Evolutionary conservation across 2,113 vertebrate species (phyloP), one percentile per base, ranked within the genome.

Genomic region (Sturnira hondurensis): DNA sequence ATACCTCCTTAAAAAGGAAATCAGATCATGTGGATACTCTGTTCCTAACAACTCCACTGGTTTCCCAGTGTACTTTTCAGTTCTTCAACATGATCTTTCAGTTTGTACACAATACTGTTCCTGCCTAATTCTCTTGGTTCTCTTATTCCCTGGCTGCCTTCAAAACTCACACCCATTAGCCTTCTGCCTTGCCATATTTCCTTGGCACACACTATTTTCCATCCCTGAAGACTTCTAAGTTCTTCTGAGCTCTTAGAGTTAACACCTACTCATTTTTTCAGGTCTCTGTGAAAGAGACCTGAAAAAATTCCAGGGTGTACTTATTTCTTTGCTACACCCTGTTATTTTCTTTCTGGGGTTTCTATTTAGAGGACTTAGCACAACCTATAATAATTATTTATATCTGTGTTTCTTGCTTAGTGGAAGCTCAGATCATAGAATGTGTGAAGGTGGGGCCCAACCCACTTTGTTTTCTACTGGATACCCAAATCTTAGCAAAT

Each of bases 401-500:
- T 38, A 26, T 91, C 5, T 82, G 2, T 77, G 4, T 91, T 86
- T 94, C 43, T 76, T 84, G 9, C 20, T 67, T 93, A 86, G 63
- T 76, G 43, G 68, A 54, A 70, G 4, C 28, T 93, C 16, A 71
- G 31, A 73, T 68, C 14, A 41, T 33, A 83, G 74, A 7, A 19
- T 83, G 33, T 71, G 33, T 65, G 47, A 85, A 86, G 47, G 26
- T 19, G 89, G 43, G 38, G 24, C 26, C 22, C 4, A 28, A 12
- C 5, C n/a, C 11, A 84, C 83, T 61, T 87, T 77, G 41, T 63
- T 91, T 50, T 74, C 36, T 63, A 67, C 47, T 92, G 31, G 47
- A 82, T 86, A 85, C 47, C n/a, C 33, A 86, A 77, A 38, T 91
- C 41, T 77, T 94, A 56, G 85, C 26, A 91, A 96, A 91, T 78